phyloP scores from a whole-genome alignment of 2,888 invertebrate genomes.

The Podabrus alpinus region DNA sequence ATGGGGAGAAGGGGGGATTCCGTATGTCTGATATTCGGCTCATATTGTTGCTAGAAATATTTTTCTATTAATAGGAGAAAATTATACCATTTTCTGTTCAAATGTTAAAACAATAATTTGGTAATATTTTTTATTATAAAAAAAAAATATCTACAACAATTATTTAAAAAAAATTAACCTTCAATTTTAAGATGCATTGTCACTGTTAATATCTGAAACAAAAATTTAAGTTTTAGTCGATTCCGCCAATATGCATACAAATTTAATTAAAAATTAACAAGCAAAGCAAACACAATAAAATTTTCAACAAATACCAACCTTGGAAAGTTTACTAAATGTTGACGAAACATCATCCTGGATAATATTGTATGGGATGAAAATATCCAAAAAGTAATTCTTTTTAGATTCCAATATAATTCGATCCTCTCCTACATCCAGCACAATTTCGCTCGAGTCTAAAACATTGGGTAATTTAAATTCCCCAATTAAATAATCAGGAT shows the following conservation, averaged over 20 bases:
- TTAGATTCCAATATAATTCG: slow-evolving; percentile 70
- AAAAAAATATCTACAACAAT: background rate
- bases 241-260: too few relatives aligned
- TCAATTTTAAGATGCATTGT: slow-evolving; percentile 45
- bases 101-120: too few relatives aligned
- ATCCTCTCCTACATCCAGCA: slow-evolving; percentile 75
- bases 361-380: slow-evolving; percentile 70
- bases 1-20: too few relatives aligned
- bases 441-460: slow-evolving; percentile 66
- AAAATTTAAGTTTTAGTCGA: slow-evolving; percentile 17
- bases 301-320: slow-evolving; percentile 56
- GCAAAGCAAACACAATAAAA: too few relatives aligned
- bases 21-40: too few relatives aligned
- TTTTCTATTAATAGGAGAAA: too few relatives aligned
- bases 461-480: slow-evolving; percentile 66
- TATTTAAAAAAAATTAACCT: background rate
- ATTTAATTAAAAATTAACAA: too few relatives aligned
- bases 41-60: too few relatives aligned
- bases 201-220: slow-evolving; percentile 51
- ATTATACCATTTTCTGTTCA: too few relatives aligned
- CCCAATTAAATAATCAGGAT: slow-evolving; percentile 62
- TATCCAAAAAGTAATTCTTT: slow-evolving; percentile 67
- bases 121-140: background rate
- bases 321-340: slow-evolving; percentile 59
- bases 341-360: slow-evolving; percentile 61